Evolutionary conservation across 2,797 vertebrate species (phyloP).

Genomic region (Cossypha caffra): DNA sequence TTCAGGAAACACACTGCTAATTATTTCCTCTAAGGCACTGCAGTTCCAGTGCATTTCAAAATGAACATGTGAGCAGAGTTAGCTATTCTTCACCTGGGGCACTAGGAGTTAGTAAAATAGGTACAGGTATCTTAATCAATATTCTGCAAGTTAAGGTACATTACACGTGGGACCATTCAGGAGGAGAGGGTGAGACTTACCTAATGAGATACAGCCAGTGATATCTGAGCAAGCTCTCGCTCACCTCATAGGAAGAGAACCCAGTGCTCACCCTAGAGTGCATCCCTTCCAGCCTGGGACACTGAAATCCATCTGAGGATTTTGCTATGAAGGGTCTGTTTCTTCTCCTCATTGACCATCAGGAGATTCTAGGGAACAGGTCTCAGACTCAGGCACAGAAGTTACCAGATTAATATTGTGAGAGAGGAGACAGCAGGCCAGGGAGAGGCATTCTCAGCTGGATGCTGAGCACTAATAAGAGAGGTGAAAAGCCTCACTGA

Average conservation of each 20-base stretch:
- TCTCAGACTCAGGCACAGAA: background rate
- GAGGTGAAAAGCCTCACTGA: background rate
- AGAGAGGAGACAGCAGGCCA: background rate
- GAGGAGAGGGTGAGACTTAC: background rate
- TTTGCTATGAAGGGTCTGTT: background rate
- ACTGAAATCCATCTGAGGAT: background rate
- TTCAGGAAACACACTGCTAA: constrained; percentile 31
- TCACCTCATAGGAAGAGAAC: background rate
- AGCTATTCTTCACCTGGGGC: background rate
- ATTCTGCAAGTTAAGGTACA: background rate
- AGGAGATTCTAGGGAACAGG: background rate
- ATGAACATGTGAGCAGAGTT: background rate
- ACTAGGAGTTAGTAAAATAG: background rate
- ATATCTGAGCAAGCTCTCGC: background rate
- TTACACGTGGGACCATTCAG: background rate
- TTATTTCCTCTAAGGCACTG: constrained; percentile 5
- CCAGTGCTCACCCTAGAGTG: background rate
- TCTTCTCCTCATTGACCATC: background rate
- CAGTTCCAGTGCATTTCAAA: background rate
- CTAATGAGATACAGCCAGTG: background rate
- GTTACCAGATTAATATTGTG: background rate
- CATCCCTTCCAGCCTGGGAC: background rate
- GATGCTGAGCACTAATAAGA: background rate
- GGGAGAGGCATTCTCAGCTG: background rate
- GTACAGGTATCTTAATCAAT: background rate